Base-by-base conservation (phyloP, 2,888 invertebrate genomes). In the Phyto melanocephala region DNA sequence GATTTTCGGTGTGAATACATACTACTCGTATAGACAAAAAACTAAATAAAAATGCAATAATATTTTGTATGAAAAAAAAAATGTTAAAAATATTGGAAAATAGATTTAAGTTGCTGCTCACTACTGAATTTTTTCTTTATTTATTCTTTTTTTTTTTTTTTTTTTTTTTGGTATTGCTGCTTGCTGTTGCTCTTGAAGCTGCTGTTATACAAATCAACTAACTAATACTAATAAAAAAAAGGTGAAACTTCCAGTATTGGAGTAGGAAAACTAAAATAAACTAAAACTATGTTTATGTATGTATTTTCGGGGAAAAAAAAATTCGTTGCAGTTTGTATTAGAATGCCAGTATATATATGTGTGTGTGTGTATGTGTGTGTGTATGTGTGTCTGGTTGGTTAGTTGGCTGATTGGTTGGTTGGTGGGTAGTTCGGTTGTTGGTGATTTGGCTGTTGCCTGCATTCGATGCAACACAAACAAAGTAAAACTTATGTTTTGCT, bases 181-280 rank as follows among this genome's bases (percentile, higher is more conserved):
- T 40, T 62, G 54, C 20, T 54, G 52, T 33, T 62, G 52, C 68
- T 62, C 65, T 58, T 75, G 37, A 37, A 47, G 62, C 52, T 28
- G 78, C 65, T 71, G 71, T 50, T 50, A 71, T 54, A 47, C 11
- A 60, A 52, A 37, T n/a, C 40, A 60, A 45, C 45, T 54, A 5
- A 42, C 28, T 28, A 28, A 28, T 28, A 5, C 28, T 28, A 28
- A n/a, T n/a, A n/a, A 28, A 56, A 71, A 78, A 65, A 74, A 71
- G 58, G 78, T 79, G 78, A 82, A 75, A 82, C 82, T 79, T 82
- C 75, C 82, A 82, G 78, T 75, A 75, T 45, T 82, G 71, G 65
- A 79, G 81, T 74, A 81, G 56, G 47, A 68, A 77, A 71, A 65
- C 72, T 72, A 68, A 75, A 81, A 81, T 54, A 72, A 77, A 77